Evolutionary conservation across 2,888 invertebrate genomes (phyloP).

Genomic region (Prenolepis imparis): DNA sequence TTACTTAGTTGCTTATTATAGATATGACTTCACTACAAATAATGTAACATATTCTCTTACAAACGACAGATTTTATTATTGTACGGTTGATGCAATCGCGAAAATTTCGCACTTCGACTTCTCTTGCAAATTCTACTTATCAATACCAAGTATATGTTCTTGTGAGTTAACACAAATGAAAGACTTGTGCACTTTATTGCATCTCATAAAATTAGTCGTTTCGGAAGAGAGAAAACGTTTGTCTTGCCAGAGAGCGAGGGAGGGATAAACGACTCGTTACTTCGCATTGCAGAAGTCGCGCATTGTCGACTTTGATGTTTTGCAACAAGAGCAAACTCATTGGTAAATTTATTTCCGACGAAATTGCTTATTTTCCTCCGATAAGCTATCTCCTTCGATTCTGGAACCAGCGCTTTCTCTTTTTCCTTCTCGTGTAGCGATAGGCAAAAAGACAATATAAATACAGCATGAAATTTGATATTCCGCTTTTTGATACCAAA

Average conservation of each 20-base stretch:
- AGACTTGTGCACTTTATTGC: slow-evolving; percentile 25
- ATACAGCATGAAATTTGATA: slow-evolving; percentile 42
- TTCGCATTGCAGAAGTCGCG: slow-evolving; percentile 13
- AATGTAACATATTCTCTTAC: slow-evolving; percentile 2
- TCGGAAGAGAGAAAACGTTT: slow-evolving; percentile 1
- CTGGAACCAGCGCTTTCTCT: slow-evolving; percentile 21
- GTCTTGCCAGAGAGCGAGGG: slow-evolving; percentile 11
- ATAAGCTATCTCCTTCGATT: slow-evolving; percentile 61
- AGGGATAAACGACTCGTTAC: slow-evolving; percentile 8
- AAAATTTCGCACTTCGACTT: slow-evolving; percentile 7
- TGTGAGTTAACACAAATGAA: slow-evolving; percentile 15
- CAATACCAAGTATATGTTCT: slow-evolving; percentile 12
- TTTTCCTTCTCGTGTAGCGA: neutral
- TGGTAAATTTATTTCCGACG: slow-evolving; percentile 51
- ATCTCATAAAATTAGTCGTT: slow-evolving; percentile 25
- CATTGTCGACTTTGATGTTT: slow-evolving; percentile 28
- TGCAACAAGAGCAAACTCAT: slow-evolving; percentile 35
- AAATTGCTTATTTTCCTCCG: slow-evolving; percentile 53
- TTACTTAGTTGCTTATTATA: slow-evolving; percentile 1
- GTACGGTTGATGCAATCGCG: neutral
- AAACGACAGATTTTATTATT: neutral
- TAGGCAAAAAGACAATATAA: slow-evolving; percentile 55
- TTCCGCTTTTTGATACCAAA: slow-evolving; percentile 60
- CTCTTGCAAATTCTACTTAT: neutral
- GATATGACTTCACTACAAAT: neutral